phyloP scores from a whole-genome alignment of 1,140 invertebrate species.

The Formica selysi region DNA sequence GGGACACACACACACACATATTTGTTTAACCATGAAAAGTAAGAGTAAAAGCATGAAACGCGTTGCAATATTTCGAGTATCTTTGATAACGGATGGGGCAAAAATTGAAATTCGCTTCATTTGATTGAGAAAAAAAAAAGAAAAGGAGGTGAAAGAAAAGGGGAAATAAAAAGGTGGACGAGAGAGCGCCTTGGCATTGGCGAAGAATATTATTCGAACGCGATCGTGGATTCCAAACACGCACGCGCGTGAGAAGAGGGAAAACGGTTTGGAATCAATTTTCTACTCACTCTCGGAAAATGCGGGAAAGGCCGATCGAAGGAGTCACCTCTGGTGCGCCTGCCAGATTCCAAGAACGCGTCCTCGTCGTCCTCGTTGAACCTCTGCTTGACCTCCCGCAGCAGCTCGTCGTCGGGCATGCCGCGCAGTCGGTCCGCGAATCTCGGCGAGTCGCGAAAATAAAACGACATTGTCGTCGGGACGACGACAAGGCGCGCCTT shows the following conservation, averaged over 20 bases:
- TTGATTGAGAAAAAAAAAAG: neutral
- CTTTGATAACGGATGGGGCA: neutral
- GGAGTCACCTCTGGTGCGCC: slow-evolving; percentile 73
- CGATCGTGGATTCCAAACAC: slow-evolving; percentile 13
- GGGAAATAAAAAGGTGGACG: neutral
- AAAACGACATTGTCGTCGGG: slow-evolving; percentile 82
- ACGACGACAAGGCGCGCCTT: neutral
- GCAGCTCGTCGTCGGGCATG: slow-evolving; percentile 83
- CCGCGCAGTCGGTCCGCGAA: slow-evolving; percentile 83
- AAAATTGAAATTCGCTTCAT: too few species aligned
- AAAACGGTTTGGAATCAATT: neutral
- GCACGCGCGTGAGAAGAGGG: neutral
- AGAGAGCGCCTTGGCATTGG: neutral
- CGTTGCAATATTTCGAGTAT: neutral
- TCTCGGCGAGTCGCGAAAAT: slow-evolving; percentile 84
- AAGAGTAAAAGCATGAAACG: neutral
- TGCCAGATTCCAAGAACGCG: slow-evolving; percentile 81
- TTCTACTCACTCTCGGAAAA: slow-evolving; percentile 81
- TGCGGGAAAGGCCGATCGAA: slow-evolving; percentile 77
- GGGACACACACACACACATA: neutral
- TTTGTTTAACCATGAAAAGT: neutral
- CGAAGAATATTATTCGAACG: neutral
- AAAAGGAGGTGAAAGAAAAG: neutral
- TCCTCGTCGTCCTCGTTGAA: slow-evolving; percentile 81
- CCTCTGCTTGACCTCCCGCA: slow-evolving; percentile 84